Percentiles rank a stretch among this genome's conserved stretches.
Evolutionary conservation across 2,888 invertebrate genomes (phyloP).

Genomic region (Prenolepis imparis): DNA sequence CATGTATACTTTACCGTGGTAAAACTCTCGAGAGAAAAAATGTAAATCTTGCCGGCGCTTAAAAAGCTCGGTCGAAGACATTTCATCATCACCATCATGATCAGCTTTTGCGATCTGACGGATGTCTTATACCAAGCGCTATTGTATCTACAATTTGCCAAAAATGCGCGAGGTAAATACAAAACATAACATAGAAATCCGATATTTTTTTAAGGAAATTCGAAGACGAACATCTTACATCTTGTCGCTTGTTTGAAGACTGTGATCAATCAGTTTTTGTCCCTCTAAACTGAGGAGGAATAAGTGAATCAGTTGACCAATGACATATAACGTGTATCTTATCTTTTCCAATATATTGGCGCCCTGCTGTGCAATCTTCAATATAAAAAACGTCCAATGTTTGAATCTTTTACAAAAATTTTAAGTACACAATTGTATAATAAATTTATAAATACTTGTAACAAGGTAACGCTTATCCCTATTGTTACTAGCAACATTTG

Average conservation of each 20-base stretch:
- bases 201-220: background rate
- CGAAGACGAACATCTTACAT: constrained; percentile 20
- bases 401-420: background rate
- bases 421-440: background rate
- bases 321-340: constrained; percentile 23
- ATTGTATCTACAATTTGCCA: constrained; percentile 37
- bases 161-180: background rate
- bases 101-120: constrained; percentile 32
- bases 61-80: constrained; percentile 5
- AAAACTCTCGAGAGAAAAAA: constrained; percentile 49
- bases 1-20: background rate
- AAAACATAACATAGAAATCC: background rate
- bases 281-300: constrained; percentile 48
- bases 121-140: constrained; percentile 51
- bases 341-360: background rate
- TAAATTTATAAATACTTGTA: constrained; percentile 14
- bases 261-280: constrained; percentile 60
- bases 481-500: background rate
- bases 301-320: constrained; percentile 56
- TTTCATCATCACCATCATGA: constrained; percentile 33
- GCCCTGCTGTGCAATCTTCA: background rate
- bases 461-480: constrained; percentile 11
- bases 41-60: constrained; percentile 44
- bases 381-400: background rate
- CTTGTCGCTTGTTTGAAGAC: background rate